phyloP scores from a whole-genome alignment of 2,113 vertebrate genomes.

The Sylvilagus bachmani region DNA sequence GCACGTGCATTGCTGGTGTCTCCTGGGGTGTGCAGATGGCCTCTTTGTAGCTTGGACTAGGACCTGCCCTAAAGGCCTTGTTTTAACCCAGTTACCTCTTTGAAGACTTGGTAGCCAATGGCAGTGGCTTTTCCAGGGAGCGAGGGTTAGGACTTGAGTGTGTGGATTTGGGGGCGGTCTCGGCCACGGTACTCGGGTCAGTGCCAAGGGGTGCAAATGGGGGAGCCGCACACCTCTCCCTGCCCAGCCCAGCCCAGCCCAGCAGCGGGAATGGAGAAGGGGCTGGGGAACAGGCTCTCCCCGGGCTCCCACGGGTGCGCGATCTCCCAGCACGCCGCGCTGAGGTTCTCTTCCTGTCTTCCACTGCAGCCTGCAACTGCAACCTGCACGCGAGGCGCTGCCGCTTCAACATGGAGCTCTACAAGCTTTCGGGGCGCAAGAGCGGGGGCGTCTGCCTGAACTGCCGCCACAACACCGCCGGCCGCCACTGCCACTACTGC shows the following conservation, averaged over 20 bases:
- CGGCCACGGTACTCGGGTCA: fast-evolving
- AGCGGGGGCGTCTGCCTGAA: constrained; percentile 98
- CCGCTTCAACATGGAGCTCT: constrained; percentile 99
- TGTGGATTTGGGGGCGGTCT: neutral
- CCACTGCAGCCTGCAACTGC: constrained; percentile 94
- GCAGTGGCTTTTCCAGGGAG: neutral
- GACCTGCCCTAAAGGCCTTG: neutral
- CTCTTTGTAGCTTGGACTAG: neutral
- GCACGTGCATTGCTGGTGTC: fast-evolving
- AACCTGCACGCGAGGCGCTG: constrained; percentile 97
- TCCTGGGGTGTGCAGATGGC: neutral
- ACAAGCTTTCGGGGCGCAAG: constrained; percentile 96
- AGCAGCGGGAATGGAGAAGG: neutral
- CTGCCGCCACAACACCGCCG: constrained; percentile 97
- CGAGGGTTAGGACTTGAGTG: neutral
- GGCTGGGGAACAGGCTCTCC: no score
- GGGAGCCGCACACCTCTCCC: fast-evolving
- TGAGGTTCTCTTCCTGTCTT: neutral
- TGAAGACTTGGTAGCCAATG: neutral
- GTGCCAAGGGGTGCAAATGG: no score
- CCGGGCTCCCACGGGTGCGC: fast-evolving
- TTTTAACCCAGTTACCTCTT: neutral
- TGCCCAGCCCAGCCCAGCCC: fast-evolving
- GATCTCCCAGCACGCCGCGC: neutral
- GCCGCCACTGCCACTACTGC: constrained; percentile 98